These are phyloP conservation scores for rat (Rattus norvegicus) DNA, from an alignment of 2,113 vertebrate species.

Conservation along the genomic window DNA sequence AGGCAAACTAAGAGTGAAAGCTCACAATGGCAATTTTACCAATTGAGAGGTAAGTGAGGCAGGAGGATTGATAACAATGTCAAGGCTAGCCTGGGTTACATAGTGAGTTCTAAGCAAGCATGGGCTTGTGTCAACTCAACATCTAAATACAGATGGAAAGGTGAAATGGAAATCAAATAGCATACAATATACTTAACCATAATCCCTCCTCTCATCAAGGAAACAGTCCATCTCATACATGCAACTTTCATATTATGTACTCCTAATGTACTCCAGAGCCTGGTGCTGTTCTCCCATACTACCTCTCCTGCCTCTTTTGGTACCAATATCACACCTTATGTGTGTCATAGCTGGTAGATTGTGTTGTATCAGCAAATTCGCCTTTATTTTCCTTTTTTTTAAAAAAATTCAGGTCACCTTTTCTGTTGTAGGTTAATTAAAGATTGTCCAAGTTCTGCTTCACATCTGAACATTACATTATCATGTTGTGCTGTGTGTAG, in stretches of 20 bases:
- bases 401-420: not conserved
- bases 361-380: not conserved
- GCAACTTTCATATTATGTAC: not conserved
- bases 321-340: not conserved
- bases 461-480: not conserved
- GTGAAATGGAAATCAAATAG: not conserved
- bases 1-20: not conserved
- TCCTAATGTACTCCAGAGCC: not conserved
- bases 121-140: not conserved
- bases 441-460: not conserved
- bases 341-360: not conserved
- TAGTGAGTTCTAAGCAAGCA: not conserved
- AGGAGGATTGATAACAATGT: not conserved
- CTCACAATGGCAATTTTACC: not conserved
- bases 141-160: not conserved
- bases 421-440: conserved; percentile 24
- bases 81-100: not conserved
- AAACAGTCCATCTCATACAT: too few species aligned
- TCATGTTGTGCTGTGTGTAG: not conserved
- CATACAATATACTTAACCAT: not conserved
- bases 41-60: not conserved
- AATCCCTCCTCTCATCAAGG: accelerated
- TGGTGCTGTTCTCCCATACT: not conserved
- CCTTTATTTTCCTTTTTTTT: not conserved
- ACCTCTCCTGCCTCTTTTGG: not conserved